Percentiles rank a stretch among this genome's conserved stretches.
phyloP scores from a whole-genome alignment of 2,113 vertebrate species.

The Octodon degus region DNA sequence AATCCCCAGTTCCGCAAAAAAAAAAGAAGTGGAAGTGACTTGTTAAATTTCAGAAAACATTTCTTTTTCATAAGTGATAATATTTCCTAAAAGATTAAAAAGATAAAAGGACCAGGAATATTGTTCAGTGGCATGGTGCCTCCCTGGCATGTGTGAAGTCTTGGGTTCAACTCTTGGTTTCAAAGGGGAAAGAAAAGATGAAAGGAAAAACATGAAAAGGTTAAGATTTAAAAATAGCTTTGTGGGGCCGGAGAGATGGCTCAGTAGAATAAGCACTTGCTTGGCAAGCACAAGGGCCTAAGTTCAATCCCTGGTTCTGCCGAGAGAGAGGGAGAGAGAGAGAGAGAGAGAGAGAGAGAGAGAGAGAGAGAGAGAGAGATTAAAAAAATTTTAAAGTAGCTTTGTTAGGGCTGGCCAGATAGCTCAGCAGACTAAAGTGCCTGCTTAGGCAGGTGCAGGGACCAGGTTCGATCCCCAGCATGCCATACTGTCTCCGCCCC shows the following conservation, averaged over 20 bases:
- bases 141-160: background rate
- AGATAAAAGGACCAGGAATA: background rate
- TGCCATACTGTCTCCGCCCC: too few species aligned
- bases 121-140: background rate
- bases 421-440: too few species aligned
- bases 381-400: too few species aligned
- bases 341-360: background rate
- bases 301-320: too few species aligned
- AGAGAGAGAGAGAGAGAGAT: background rate
- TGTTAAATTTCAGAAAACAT: background rate
- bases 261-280: too few species aligned
- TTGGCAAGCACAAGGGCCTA: too few species aligned
- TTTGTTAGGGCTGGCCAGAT: too few species aligned
- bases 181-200: background rate
- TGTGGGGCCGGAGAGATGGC: background rate
- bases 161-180: background rate
- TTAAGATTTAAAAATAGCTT: background rate
- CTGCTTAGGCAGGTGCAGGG: too few species aligned
- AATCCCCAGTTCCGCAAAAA: too few species aligned
- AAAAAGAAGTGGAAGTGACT: background rate
- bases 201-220: too few species aligned
- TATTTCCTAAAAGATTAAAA: background rate
- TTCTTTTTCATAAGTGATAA: conserved; percentile 10
- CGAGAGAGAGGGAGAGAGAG: too few species aligned
- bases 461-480: too few species aligned